Evolutionary conservation across 2,888 invertebrate genomes (phyloP), one percentile per base, ranked within the genome.

Genomic region (Microctonus hyperodae): DNA sequence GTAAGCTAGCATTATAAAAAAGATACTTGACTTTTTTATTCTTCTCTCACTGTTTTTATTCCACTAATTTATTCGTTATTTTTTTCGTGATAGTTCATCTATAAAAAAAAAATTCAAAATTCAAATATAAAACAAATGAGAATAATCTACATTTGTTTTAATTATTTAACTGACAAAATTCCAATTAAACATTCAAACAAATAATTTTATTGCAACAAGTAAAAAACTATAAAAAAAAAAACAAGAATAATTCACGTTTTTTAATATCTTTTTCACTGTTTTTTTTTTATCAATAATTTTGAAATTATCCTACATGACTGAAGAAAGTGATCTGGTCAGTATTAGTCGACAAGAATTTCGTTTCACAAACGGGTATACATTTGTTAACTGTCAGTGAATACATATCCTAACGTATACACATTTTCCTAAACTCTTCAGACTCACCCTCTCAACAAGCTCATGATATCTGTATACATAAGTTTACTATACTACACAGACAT

Each of bases 291-390:
- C 13, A n/a, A 37, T 3, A n/a, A n/a, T n/a, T 37, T 4, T n/a
- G 13, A 13, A n/a, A n/a, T 37, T 37, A 37, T 37, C 37, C 37
- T 13, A n/a, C 37, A n/a, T 37, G 37, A 37, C 31, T 25, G 48
- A 56, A 35, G 40, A n/a, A 48, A 59, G 67, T n/a, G n/a, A n/a
- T 57, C 74, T 73, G 78, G 78, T 74, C 75, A 75, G 71, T 74
- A 76, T 78, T 73, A 74, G 73, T 76, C 70, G 72, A 66, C 76
- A 76, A 37, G 75, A 79, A 80, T 78, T 37, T n/a, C 37, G 16
- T 28, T 28, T 78, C 77, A 79, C 75, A 79, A 77, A 78, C 76
- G 79, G 73, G 69, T 73, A 75, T 77, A 76, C 79, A 81, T 81
- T 81, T 80, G 80, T 81, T 74, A 74, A 68, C 75, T 76, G 80